A percentile compares a stretch with the other conserved stretches of the same genome.
These are phyloP conservation scores for Vollenhovia emeryi DNA, from an alignment of 1,140 invertebrate genomes.

Conservation along the genomic window DNA sequence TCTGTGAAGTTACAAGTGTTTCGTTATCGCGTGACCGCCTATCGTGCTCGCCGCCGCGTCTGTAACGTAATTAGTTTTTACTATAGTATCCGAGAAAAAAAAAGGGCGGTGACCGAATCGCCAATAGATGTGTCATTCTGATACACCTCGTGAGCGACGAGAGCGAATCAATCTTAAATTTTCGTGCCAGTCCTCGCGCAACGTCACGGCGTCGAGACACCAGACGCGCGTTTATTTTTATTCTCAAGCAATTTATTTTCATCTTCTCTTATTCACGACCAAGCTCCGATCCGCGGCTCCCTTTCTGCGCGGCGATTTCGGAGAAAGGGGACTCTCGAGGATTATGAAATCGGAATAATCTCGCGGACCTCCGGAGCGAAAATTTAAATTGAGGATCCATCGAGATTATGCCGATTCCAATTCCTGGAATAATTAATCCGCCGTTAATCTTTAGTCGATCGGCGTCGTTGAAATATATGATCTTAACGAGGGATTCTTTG, in stretches of 20 bases:
- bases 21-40: slow-evolving; percentile 52
- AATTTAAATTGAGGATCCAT: not conserved
- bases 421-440: not conserved
- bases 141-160: not conserved
- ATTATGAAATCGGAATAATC: not conserved
- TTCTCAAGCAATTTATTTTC: not conserved
- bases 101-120: not conserved
- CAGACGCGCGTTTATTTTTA: not conserved
- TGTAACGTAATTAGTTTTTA: slow-evolving; percentile 37
- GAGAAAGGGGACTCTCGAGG: not conserved
- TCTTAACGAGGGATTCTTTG: slow-evolving; percentile 7
- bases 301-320: not conserved
- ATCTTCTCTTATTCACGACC: not conserved
- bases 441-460: not conserved
- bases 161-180: not conserved
- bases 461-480: not conserved
- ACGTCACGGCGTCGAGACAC: not conserved
- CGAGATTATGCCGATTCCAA: not conserved
- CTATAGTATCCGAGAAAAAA: not conserved
- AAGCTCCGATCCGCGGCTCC: not conserved
- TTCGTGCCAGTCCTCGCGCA: not conserved
- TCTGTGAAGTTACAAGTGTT: slow-evolving; percentile 50
- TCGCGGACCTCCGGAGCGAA: not conserved
- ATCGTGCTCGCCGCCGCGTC: slow-evolving; percentile 1
- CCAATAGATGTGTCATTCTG: slow-evolving; percentile 5